phyloP scores from a whole-genome alignment of 2,888 invertebrate species.

The Stenotaenia linearis region DNA sequence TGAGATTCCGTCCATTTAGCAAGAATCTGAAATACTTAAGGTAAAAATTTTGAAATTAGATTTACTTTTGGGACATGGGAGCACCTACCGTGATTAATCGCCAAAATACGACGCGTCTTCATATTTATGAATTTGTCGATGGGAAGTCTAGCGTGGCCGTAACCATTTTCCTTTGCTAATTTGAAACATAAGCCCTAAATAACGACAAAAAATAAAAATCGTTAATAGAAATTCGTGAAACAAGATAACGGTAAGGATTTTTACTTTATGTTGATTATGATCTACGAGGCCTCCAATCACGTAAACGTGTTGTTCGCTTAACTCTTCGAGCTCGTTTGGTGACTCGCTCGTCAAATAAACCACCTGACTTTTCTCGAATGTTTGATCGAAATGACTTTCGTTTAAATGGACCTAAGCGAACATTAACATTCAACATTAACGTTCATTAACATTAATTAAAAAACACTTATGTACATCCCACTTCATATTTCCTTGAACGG shows the following conservation, averaged over 20 bases:
- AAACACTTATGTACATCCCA: constrained; percentile 71
- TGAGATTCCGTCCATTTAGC: constrained; percentile 67
- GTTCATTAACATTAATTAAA: constrained; percentile 26
- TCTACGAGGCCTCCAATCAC: constrained; percentile 97
- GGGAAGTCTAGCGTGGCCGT: constrained; percentile 79
- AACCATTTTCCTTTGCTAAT: constrained; percentile 68
- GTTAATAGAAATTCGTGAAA: neutral
- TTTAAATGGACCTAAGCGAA: neutral
- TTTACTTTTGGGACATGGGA: neutral
- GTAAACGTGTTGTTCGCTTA: constrained; percentile 74
- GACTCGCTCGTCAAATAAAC: constrained; percentile 94
- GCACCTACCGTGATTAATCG: constrained; percentile 84
- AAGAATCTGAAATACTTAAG: constrained; percentile 76
- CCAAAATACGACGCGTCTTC: constrained; percentile 87
- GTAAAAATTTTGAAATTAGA: constrained; percentile 5
- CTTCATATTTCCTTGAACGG: constrained; percentile 79
- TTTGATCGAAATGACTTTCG: constrained; percentile 42
- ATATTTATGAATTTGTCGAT: constrained; percentile 81
- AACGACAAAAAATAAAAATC: constrained; percentile 35
- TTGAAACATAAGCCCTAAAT: constrained; percentile 73
- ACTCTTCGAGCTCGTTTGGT: constrained; percentile 64
- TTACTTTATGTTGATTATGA: constrained; percentile 88
- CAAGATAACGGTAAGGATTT: constrained; percentile 2
- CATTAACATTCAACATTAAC: constrained; percentile 35
- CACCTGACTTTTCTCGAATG: constrained; percentile 70